Evolutionary conservation across 2,113 vertebrate species (phyloP).

Genomic region (Neolamprologus caudopunctatus): DNA sequence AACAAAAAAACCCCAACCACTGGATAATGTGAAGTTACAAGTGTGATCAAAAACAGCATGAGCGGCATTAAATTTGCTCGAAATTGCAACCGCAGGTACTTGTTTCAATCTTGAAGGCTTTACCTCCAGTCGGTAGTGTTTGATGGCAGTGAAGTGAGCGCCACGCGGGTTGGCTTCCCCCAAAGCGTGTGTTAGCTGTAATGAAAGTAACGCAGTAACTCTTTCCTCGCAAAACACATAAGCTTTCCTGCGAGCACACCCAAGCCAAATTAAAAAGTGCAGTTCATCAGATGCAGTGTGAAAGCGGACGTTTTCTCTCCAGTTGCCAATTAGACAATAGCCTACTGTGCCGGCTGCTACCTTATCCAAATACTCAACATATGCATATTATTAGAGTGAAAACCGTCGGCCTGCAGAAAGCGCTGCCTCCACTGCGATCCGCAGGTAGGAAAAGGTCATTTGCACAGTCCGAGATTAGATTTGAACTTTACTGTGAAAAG

Average conservation of each 20-base stretch:
- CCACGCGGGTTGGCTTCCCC: neutral
- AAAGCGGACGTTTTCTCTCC: neutral
- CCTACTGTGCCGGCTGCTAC: neutral
- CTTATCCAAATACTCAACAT: neutral
- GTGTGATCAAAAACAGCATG: neutral
- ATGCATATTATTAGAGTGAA: neutral
- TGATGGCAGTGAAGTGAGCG: neutral
- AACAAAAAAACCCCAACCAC: neutral
- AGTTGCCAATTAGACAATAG: neutral
- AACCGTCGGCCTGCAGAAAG: neutral
- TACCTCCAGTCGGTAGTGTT: neutral
- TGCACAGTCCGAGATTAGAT: neutral
- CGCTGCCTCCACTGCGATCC: neutral
- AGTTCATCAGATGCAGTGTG: neutral
- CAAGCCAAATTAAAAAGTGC: neutral
- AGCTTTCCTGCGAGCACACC: neutral
- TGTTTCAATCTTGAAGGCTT: constrained; percentile 10
- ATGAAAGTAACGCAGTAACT: neutral
- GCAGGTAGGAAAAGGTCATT: neutral
- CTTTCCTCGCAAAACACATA: neutral
- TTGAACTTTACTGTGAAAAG: neutral
- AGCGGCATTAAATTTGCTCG: neutral
- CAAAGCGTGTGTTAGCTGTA: neutral
- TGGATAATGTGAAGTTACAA: neutral
- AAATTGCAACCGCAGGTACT: constrained; percentile 11